Evolutionary conservation across 2,888 invertebrate species (phyloP).

Genomic region (Eumacrocentrus americanus): DNA sequence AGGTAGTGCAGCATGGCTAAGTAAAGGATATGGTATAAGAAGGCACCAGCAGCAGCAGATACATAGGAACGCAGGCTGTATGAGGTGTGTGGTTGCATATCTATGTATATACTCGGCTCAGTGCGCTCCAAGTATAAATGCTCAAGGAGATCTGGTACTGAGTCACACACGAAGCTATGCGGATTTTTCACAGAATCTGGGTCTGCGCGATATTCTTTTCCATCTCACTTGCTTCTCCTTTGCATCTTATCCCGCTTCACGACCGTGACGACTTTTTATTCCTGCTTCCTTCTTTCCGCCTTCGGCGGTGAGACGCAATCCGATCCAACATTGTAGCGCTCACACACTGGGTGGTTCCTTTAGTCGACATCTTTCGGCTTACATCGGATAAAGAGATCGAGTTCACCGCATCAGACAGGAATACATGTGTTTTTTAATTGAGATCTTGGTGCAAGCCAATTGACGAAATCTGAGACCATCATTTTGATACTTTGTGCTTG

Average conservation of each 20-base stretch:
- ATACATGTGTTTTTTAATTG: not conserved
- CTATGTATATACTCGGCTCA: constrained; percentile 22
- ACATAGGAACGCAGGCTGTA: constrained; percentile 11
- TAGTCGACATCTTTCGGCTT: no score
- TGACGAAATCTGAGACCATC: not conserved
- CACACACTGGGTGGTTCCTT: no score
- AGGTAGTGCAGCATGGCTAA: not conserved
- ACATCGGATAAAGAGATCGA: not conserved
- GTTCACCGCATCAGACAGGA: not conserved
- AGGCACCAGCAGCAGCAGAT: constrained; percentile 11
- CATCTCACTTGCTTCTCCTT: constrained; percentile 22
- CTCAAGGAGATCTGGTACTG: constrained; percentile 57
- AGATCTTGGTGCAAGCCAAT: not conserved
- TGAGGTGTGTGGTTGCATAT: constrained; percentile 21
- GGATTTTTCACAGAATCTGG: constrained; percentile 50
- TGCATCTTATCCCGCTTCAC: constrained; percentile 1
- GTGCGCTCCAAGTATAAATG: constrained; percentile 41
- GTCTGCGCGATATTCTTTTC: constrained; percentile 38
- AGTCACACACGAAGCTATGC: constrained; percentile 50
- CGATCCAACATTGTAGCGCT: no score
- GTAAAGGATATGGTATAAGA: constrained; percentile 14
- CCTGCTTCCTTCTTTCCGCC: no score
- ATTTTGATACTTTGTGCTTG: not conserved
- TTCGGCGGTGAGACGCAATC: no score
- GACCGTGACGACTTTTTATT: no score